phyloP scores from a whole-genome alignment of 2,888 invertebrate genomes.

The Erebia palarica region DNA sequence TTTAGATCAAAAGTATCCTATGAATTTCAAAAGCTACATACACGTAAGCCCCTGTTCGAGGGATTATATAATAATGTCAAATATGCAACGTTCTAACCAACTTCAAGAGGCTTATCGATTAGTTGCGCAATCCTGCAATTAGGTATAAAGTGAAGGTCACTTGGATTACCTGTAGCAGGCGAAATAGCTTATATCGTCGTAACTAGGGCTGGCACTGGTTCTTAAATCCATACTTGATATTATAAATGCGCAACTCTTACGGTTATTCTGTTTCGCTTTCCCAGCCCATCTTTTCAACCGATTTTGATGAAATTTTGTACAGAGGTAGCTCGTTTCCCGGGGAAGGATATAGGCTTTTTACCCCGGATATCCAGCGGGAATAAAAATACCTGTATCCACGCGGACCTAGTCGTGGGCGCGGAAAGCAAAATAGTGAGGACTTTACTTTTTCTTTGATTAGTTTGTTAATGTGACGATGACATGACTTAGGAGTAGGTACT shows the following conservation, averaged over 20 bases:
- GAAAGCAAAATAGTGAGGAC: too few species aligned
- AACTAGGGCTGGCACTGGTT: slow-evolving; percentile 12
- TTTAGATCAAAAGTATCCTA: background rate
- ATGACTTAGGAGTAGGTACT: too few species aligned
- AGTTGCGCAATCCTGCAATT: slow-evolving; percentile 13
- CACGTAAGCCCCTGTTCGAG: background rate
- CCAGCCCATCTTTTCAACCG: too few species aligned
- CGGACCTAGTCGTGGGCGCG: too few species aligned
- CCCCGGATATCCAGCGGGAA: too few species aligned
- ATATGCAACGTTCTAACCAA: background rate
- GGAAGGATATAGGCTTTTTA: too few species aligned
- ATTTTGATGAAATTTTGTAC: too few species aligned
- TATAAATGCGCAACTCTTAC: background rate
- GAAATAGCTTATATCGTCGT: slow-evolving; percentile 20
- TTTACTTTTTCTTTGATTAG: too few species aligned
- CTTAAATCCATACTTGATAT: background rate
- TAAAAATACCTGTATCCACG: too few species aligned
- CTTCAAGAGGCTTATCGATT: slow-evolving; percentile 12
- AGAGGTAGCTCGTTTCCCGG: too few species aligned
- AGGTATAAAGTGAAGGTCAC: background rate
- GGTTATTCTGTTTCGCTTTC: background rate
- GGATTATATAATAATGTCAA: background rate
- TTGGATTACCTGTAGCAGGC: slow-evolving; percentile 11
- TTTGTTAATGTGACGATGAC: too few species aligned
- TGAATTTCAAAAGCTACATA: background rate